Evolutionary conservation across 1,140 invertebrate species (phyloP).

Genomic region (Megalonaias nervosa): DNA sequence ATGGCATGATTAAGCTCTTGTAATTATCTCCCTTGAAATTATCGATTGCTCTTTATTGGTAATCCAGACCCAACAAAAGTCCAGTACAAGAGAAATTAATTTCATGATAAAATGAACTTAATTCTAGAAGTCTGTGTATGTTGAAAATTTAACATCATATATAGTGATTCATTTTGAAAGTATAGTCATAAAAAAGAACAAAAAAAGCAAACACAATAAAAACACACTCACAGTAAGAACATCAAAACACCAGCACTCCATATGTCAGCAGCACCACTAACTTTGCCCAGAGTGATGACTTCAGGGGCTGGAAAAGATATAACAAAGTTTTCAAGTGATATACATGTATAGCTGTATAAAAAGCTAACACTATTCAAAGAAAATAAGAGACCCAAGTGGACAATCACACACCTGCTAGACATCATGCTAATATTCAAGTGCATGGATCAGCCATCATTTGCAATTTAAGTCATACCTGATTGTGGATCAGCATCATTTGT

Average conservation of each 20-base stretch:
- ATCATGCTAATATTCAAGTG: not conserved
- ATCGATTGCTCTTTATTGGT: not conserved
- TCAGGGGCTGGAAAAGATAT: conserved; percentile 85
- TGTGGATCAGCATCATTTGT: no score
- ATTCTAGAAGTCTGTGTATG: not conserved
- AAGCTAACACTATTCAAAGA: not conserved
- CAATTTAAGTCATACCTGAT: no score
- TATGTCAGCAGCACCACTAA: conserved; percentile 92
- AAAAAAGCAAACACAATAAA: not conserved
- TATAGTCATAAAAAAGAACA: not conserved
- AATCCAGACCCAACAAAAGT: not conserved
- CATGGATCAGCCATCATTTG: no score
- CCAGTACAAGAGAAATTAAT: not conserved
- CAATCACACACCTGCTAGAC: not conserved
- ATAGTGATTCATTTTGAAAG: not conserved
- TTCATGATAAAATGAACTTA: not conserved
- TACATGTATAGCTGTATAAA: not conserved
- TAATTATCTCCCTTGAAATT: not conserved
- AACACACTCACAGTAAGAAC: conserved; percentile 83
- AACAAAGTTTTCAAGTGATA: conserved; percentile 12
- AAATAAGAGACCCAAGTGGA: not conserved
- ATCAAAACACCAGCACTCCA: conserved; percentile 95
- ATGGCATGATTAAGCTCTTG: no score
- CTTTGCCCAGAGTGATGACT: conserved; percentile 84
- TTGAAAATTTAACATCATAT: not conserved